Conservation (phyloP, 2,797 vertebrate species). For the Taeniopygia guttata region DNA sequence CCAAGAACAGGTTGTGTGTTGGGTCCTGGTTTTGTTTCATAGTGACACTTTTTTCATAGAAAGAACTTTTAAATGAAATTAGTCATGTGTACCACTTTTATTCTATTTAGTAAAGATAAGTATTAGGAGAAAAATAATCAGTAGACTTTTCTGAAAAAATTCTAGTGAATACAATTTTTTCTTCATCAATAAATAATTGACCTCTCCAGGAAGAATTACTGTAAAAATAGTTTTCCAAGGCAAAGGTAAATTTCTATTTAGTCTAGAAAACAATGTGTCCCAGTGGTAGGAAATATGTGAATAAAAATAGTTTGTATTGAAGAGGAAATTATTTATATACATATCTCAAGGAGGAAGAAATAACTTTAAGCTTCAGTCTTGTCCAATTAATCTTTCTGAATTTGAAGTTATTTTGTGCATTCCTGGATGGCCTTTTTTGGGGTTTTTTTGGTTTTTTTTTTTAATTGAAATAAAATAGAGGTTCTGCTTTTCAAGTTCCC, state of each 20-base stretch:
- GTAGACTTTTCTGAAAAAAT: neutral
- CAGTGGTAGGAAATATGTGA: neutral
- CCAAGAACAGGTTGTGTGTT: neutral
- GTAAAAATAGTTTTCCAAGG: neutral
- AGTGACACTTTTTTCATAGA: neutral
- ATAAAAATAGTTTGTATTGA: neutral
- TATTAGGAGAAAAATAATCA: neutral
- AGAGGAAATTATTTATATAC: neutral
- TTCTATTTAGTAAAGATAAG: neutral
- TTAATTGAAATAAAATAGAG: neutral
- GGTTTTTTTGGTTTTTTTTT: neutral
- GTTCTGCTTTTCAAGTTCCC: neutral
- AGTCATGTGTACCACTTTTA: accelerated
- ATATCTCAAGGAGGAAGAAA: neutral
- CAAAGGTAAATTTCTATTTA: neutral
- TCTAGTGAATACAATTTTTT: neutral
- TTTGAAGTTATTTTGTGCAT: neutral
- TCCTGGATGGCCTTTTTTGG: neutral
- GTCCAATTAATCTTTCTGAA: neutral
- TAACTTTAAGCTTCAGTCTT: neutral
- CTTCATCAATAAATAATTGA: neutral
- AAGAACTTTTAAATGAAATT: neutral
- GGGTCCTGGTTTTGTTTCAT: neutral
- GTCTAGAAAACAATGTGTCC: neutral
- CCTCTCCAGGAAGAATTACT: neutral